Conservation (phyloP, 2,888 invertebrate species). For the Tricholauxania praeusta region DNA sequence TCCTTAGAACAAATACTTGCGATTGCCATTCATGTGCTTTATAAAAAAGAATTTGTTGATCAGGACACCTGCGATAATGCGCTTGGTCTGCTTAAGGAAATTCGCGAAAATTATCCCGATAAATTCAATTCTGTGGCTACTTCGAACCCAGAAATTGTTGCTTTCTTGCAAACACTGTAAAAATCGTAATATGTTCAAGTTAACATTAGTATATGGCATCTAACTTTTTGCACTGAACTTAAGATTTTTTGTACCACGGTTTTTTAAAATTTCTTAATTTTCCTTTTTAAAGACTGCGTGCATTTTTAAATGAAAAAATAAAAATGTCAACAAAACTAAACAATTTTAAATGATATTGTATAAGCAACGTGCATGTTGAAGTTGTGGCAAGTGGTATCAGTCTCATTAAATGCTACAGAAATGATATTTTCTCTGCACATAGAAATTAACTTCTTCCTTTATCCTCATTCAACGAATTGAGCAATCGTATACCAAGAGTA, state of each 20-base stretch:
- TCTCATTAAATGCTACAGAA: neutral
- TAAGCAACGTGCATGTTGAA: slow-evolving; percentile 14
- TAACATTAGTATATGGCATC: slow-evolving; percentile 3
- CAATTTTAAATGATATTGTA: slow-evolving; percentile 12
- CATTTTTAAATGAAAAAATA: slow-evolving; percentile 33
- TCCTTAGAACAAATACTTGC: slow-evolving; percentile 72
- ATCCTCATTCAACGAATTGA: slow-evolving; percentile 18
- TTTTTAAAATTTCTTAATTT: slow-evolving; percentile 24
- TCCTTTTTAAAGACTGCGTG: slow-evolving; percentile 40
- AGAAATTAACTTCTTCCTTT: slow-evolving; percentile 7
- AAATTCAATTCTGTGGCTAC: slow-evolving; percentile 70
- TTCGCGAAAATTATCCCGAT: slow-evolving; percentile 72
- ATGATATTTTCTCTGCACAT: slow-evolving; percentile 6
- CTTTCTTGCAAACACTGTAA: slow-evolving; percentile 61
- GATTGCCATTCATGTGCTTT: slow-evolving; percentile 71
- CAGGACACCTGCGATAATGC: slow-evolving; percentile 59
- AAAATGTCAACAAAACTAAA: slow-evolving; percentile 28
- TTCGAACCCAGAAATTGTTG: slow-evolving; percentile 59
- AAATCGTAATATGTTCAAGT: neutral
- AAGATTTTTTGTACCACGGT: slow-evolving; percentile 8
- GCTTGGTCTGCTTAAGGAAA: slow-evolving; percentile 71
- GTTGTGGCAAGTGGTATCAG: neutral
- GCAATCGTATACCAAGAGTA: slow-evolving; percentile 24
- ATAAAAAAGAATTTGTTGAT: slow-evolving; percentile 70
- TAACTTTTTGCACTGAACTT: neutral